Base-by-base conservation (phyloP, 1,140 invertebrate species). In the Ceratoteleas bidentatus region DNA sequence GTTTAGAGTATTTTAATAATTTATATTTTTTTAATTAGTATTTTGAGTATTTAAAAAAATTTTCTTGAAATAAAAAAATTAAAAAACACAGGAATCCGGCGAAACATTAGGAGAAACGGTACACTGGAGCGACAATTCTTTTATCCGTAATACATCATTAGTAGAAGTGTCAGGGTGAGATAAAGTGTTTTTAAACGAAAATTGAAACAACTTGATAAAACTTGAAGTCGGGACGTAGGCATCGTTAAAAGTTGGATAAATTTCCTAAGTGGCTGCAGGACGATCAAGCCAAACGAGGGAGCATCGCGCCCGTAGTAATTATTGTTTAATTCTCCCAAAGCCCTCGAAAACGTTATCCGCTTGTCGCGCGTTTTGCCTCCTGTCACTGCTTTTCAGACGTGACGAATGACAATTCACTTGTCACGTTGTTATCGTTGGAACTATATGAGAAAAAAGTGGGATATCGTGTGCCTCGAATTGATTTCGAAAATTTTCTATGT, bases 201-300 rank as follows among this genome's bases (percentile, higher is more conserved):
- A 64, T 60, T 47, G 58, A 62, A 64, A 64, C 50, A 64, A 36
- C 68, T 33, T 73, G 62, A 56, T 57, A 60, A 62, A 73, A 64
- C 52, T 54, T 24, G 58, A 8, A 47, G 38, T n/a, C 50, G 60
- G 64, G 52, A 73, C 58, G 52, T 10, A 40, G 33, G 60, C 49
- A 64, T 73, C 69, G 60, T 73, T 73, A 73, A 73, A 73, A 73
- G 69, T 73, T 73, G 52, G 49, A 73, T 64, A 73, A 64, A 73
- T 73, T 73, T 62, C 40, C 36, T 62, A 64, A 73, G 69, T 73
- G 58, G 58, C 40, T 73, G n/a, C 52, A 14, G 52, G 62, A 73
- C 58, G 69, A 73, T 64, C 58, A 57, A 64, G 36, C 58, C 32
- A 56, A 73, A 64, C 52, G 69, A 62, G 69, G 58, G 69, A 60